Evolutionary conservation across 2,113 vertebrate genomes (phyloP), one percentile per base, ranked within the genome.

Genomic region (Promerops cafer): DNA sequence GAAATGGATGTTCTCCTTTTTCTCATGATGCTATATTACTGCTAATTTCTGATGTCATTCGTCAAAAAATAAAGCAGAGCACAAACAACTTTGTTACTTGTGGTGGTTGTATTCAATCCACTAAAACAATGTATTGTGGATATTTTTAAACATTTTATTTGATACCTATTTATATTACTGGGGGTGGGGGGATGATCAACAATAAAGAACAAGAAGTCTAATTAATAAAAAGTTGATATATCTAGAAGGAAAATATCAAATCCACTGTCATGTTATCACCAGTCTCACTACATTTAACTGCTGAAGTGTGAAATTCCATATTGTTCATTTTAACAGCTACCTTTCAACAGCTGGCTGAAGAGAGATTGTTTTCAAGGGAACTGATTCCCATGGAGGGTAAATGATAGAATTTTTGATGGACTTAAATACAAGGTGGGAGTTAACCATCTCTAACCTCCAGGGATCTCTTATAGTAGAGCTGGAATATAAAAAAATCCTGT

Each of bases 291-390:
- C 23, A 60, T 59, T 91, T 80, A 54, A 26, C 31, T 86, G 19
- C 28, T 65, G 61, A 94, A 96, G 75, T 91, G 65, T 95, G 76
- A 96, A 95, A 95, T 91, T 79, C 77, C 7, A 5, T 66, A 88
- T 86, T 56, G 35, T 71, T 95, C 1, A 22, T 89, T 90, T 96
- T 74, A 72, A 93, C 94, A 83, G 30, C 64, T 93, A 45, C 60
- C 6, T 81, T 88, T 70, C 7, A 39, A 88, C 72, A 83, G n/a
- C 50, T 96, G 77, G 35, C 64, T 77, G 49, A 31, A 60, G 50
- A 78, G 17, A 90, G 33, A 77, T 50, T 70, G 20, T 85, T 90
- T 95, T 90, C 27, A 71, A 86, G 28, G 16, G 35, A 92, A 77
- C 37, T 64, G 28, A 87, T 90, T 79, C 31, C 76, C 22, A 47